Base-by-base conservation (phyloP, 23 tunicate genomes). In the Styela clava region DNA sequence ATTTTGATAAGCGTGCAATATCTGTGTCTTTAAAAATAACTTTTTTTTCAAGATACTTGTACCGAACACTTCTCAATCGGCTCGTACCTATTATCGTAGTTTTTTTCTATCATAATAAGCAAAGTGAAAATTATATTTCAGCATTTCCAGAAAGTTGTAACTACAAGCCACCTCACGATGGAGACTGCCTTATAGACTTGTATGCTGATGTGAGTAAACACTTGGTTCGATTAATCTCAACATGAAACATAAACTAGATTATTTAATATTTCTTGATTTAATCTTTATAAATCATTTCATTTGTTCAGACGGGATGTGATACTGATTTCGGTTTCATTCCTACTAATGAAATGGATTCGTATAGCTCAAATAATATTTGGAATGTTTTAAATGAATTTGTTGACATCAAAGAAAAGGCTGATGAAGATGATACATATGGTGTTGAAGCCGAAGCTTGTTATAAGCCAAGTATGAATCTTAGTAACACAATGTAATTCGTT, bases 271-370 rank as follows among this genome's bases (percentile, higher is more conserved):
- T 76, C 16, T 44, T 1, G 21, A 35, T 12, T 56, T 28, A 20
- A 19, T 76, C 28, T 33, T 44, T 20, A 18, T 76, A 28, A 24
- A 26, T 2, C 16, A 21, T 76, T 52, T 76, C n/a, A n/a, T n/a
- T n/a, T n/a, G n/a, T n/a, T n/a, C 52, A 76, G 81, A 76, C 62
- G 24, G 81, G 81, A 7, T 76, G 81, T 52, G 81, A 76, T 44
- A 12, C 64, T 26, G 81, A 33, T 25, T 33, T 33, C 16, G 81
- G 81, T 22, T 27, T 36, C n/a, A 0, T 76, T 44, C 81, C 81
- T 36, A 24, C 52, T 24, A 56, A 52, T 44, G 37, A 76, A 16
- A 33, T 36, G 30, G 67, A 76, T 0, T 20, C 29, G 7, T 76
- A 76, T 26, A 76, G n/a, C 64, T 19, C 24, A 52, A 37, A 52